Evolutionary conservation across 1,140 invertebrate genomes (phyloP), one percentile per base, ranked within the genome.

Genomic region (Formica selysi): DNA sequence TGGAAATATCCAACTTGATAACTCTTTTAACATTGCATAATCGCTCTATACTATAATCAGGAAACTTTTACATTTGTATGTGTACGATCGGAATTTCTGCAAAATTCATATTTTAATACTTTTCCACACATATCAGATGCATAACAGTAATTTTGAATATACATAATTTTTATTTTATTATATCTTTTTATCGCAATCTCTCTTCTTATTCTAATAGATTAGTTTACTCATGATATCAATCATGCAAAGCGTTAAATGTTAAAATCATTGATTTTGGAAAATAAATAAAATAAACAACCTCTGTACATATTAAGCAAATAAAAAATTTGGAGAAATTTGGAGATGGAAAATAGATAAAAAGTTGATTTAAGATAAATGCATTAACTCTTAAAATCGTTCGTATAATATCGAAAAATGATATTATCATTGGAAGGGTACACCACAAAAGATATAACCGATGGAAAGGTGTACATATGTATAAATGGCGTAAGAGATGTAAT

Each of bases 1-100:
- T 81, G 68, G n/a, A 83, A 83, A 61, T 32, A 16, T 62, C n/a
- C 29, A n/a, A 73, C 22, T 41, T 11, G 79, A 81, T 81, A 81
- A 81, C 36, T 36, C 38, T 1, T 78, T 81, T 73, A 8, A 83
- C 73, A 74, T 83, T 73, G 68, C 54, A 74, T 26, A 61, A 83
- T 81, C 67, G 6, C 1, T 6, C 41, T 4, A 32, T 6, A 51
- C 8, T 29, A 64, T 29, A 32, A 13, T 54, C 59, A 32, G 3
- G 1, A 65, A 48, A 64, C 0, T 76, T 64, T 64, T 78, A 41
- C 1, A 1, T 36, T 67, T 64, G 10, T 16, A 78, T 19, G 8
- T 32, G 5, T 22, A 22, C 48, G n/a, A 79, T 79, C 59, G 0
- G 5, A 26, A 67, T 51, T 48, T 38, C 2, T 51, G n/a, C 16